Base-by-base conservation (phyloP, 2,888 invertebrate species). In the Drosophila kambysellisi region DNA sequence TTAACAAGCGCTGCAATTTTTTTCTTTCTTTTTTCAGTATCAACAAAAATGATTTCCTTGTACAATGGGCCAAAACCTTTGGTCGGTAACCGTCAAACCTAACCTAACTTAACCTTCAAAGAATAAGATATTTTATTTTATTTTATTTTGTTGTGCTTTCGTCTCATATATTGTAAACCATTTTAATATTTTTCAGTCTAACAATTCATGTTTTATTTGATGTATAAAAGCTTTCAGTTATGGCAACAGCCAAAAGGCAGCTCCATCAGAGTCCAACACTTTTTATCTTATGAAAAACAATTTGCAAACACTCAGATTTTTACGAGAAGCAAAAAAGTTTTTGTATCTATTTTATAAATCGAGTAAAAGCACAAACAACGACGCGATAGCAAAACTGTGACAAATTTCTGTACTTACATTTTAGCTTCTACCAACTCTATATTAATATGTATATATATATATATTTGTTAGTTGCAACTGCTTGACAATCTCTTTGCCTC, bases 401-500 rank as follows among this genome's bases (percentile, higher is more conserved):
- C 50, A 66, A 60, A 59, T 62, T 59, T 61, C 46, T 48, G 63
- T 63, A 63, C 63, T 57, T 54, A 48, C 51, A 57, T 64, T 68
- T 60, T 63, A 76, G 39, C 48, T 17, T 39, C 17, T 32, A 50
- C 52, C 17, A 39, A 57, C 32, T 56, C 32, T 29, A 41, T 46
- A 7, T 12, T 37, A 30, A 37, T 17, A 15, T 37, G 0, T 46
- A 53, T 50, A 32, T 25, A 25, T 25, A 53, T 52, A 15, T 56
- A 57, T 50, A 32, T 70, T 57, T 64, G 39, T 48, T n/a, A 37
- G 53, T 61, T 53, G 53, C 71, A 63, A 37, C 46, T 69, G 64
- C 76, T 81, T 52, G 73, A 76, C 74, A 71, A 68, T 76, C 70
- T 75, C 61, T 74, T 76, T 74, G 70, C 70, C 76, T 63, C 88